Base-by-base conservation (phyloP, 2,888 invertebrate genomes). In the Drosophila eohydei region DNA sequence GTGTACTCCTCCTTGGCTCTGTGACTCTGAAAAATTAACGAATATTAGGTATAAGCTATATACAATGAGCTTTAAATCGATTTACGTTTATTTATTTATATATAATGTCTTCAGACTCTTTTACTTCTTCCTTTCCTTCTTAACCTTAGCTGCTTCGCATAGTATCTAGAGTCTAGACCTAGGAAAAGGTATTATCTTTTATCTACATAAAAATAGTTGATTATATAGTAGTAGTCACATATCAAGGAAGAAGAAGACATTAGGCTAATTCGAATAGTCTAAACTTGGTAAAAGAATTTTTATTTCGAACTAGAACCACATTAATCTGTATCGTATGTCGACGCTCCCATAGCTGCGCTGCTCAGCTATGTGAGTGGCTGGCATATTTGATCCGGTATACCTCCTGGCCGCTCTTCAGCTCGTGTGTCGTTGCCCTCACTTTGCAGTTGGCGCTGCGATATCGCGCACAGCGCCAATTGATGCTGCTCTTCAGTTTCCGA, bases 401-500 rank as follows among this genome's bases (percentile, higher is more conserved):
- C 71, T 92, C 92, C 46, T 90, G 69, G 34, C 91, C 91, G 36
- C 73, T 74, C n/a, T 89, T 74, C 4, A 82, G 61, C 12, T 83
- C 43, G 60, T 89, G 91, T n/a, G 92, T 92, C 3, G 92, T 92
- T 8, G 92, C 93, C 34, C 93, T 90, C 14, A 93, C 92, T 74
- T 90, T 92, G 72, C 93, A 93, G 26, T 87, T 89, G 56, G 86
- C 85, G 63, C 91, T 91, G 34, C 91, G 91, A 34, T 92, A 92
- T 0, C 91, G 89, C 5, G 92, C 80, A 61, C 93, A 93, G 26
- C 92, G 91, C 93, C 93, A 93, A 66, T 93, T 92, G 50, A 90
- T 91, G 36, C 91, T 91, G 56, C 84, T 81, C 65, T 92, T 92
- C 5, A 93, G 78, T 62, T 87, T 90, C 5, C 93, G 89, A 83